Base-by-base conservation (phyloP, 2,888 invertebrate species). In the Magallana nippona region DNA sequence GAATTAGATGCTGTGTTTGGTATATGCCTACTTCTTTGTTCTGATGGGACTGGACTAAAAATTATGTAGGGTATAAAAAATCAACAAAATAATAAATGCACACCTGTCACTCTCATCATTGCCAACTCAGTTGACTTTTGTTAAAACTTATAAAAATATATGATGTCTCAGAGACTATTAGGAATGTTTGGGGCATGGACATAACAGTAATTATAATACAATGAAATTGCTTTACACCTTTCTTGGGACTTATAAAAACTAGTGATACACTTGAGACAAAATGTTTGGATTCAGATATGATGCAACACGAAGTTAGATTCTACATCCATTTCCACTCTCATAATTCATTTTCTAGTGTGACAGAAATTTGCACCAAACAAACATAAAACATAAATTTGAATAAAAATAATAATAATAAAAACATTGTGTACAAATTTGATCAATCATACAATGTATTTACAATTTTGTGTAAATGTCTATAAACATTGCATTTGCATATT, bases 161-260 rank as follows among this genome's bases (percentile, higher is more conserved):
- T 11, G 10, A 19, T 55, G 78, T 55, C 78, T 55, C 71, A 71
- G 17, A 71, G 27, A 71, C 71, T 71, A 11, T 27, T 27, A 17
- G 71, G 71, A 71, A 71, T 71, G 71, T 71, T 71, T 27, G 71
- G 71, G 71, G 71, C 32, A 71, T 22, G 71, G 71, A 71, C 71
- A 27, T 71, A 27, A 15, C 27, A 13, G 32, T 27, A 71, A 5
- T 44, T 44, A 44, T 44, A 44, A 8, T 32, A 71, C 15, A 71
- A 27, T 11, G 22, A 71, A 32, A 71, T 71, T 71, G 71, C 71
- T 15, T 71, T 71, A 27, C 11, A 22, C 1, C 10, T 13, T 22
- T 71, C 27, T 13, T 71, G 71, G 71, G 71, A 71, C 71, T 71
- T 71, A 71, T 15, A 71, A 19, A 44, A 62, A 62, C n/a, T 60